Evolutionary conservation across 2,888 invertebrate genomes (phyloP).

Genomic region (Andrena camellia): DNA sequence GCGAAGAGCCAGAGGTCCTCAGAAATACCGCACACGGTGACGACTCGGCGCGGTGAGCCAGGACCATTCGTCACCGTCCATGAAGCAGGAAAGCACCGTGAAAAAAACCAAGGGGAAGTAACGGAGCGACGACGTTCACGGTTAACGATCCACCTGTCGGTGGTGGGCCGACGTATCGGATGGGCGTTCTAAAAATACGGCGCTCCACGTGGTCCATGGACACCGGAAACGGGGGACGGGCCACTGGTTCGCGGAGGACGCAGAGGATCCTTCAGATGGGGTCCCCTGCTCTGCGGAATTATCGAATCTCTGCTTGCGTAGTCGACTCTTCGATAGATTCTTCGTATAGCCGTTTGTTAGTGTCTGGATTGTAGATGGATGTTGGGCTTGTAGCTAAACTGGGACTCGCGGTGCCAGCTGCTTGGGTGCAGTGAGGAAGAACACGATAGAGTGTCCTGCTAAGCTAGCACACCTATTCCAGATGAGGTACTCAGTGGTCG

Average conservation of each 20-base stretch:
- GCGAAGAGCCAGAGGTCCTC: not conserved
- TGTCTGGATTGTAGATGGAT: not conserved
- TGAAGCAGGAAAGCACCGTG: slow-evolving; percentile 48
- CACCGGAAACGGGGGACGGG: slow-evolving; percentile 55
- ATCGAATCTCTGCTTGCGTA: not conserved
- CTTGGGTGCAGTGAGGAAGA: too few relatives aligned
- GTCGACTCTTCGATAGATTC: not conserved
- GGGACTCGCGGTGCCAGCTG: too few relatives aligned
- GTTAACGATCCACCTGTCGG: slow-evolving; percentile 75
- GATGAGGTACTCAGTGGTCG: too few relatives aligned
- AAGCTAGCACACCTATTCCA: too few relatives aligned
- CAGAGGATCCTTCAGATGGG: not conserved
- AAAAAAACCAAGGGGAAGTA: slow-evolving; percentile 29
- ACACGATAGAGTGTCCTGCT: too few relatives aligned
- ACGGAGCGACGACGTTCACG: slow-evolving; percentile 33
- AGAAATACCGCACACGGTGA: slow-evolving; percentile 52
- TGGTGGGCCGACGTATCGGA: slow-evolving; percentile 39
- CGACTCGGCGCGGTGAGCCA: slow-evolving; percentile 47
- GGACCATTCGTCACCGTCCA: slow-evolving; percentile 65
- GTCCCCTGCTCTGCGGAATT: not conserved
- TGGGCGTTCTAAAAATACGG: slow-evolving; percentile 64
- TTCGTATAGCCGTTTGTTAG: not conserved
- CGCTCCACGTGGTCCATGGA: slow-evolving; percentile 55
- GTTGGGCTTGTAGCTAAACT: not conserved
- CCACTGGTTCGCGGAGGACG: slow-evolving; percentile 12